Evolutionary conservation across 2,797 vertebrate genomes (phyloP), one percentile per base, ranked within the genome.

Genomic region (Semaprochilodus insignis): DNA sequence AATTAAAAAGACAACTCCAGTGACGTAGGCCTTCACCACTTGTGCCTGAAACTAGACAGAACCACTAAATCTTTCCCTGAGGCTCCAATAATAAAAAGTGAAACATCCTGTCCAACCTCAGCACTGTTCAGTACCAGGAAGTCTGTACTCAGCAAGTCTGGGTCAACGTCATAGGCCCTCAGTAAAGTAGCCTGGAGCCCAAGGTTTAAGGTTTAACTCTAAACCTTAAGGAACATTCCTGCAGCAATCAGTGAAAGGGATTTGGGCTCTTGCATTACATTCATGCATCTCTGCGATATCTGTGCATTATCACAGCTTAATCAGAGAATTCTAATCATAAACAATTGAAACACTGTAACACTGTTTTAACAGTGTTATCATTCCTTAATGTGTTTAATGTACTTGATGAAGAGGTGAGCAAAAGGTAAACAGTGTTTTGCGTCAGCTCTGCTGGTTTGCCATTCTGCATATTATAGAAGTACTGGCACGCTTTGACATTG

Each of bases 301-400:
- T 59, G 10, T 48, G 16, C 4, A 31, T 40, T 59, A 74, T 60
- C 15, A 5, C 36, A 81, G 36, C 10, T 63, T 76, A 76, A 81
- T 76, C 63, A 59, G 16, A 74, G 15, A 34, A 48, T 48, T 44
- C 6, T 31, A 31, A 34, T 51, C 17, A 54, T 54, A 74, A 51
- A 66, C 71, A 60, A 6, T 6, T 31, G 27, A 5, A 69, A 59
- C 6, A 27, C 13, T 25, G 2, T 60, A 69, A 59, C 6, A 27
- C 13, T 25, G 2, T 70, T 40, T 23, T 31, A 70, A 17, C 25
- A 8, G 17, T 8, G 27, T 63, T 71, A 77, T 82, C 27, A 8
- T 13, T 71, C 31, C 57, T 14, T 71, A 62, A 70, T 77, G 55
- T 62, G 74, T 55, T 57, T 67, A 66, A 66, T n/a, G 34, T 81